Evolutionary conservation across 2,113 vertebrate species (phyloP).

Genomic region (Notarius lentiginosus): DNA sequence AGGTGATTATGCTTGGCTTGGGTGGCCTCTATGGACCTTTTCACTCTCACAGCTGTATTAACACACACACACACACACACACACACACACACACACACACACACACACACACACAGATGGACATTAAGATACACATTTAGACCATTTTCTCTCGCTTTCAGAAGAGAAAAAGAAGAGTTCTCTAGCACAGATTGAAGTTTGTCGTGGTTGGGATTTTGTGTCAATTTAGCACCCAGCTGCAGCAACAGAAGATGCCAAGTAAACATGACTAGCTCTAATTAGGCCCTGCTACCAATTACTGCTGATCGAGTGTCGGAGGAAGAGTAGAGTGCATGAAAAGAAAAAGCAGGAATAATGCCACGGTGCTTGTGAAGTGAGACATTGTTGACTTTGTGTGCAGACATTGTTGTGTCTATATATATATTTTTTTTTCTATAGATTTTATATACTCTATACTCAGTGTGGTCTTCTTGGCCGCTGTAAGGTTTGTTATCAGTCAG

Average conservation of each 20-base stretch:
- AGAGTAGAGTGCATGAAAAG: constrained; percentile 14
- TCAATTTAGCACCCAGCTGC: constrained; percentile 73
- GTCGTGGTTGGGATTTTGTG: constrained; percentile 71
- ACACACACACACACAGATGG: not conserved
- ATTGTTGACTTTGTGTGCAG: constrained; percentile 13
- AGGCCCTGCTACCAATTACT: constrained; percentile 73
- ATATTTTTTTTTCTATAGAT: not conserved
- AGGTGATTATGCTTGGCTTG: constrained; percentile 70
- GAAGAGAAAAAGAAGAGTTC: constrained; percentile 29
- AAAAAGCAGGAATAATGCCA: constrained; percentile 15
- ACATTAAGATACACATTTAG: constrained; percentile 4
- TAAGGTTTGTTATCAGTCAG: not conserved
- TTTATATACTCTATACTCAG: not conserved
- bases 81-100: constrained; percentile 8
- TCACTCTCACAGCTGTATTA: not conserved
- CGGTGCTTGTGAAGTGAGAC: constrained; percentile 12
- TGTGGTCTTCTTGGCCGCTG: not conserved
- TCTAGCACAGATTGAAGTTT: constrained; percentile 64
- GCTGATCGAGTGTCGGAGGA: constrained; percentile 60
- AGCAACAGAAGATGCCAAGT: constrained; percentile 60
- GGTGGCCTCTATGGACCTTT: constrained; percentile 59
- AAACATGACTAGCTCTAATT: constrained; percentile 73
- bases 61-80: constrained; percentile 6
- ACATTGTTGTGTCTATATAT: not conserved
- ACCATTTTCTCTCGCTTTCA: not conserved